Evolutionary conservation across 2,797 vertebrate species (phyloP), one percentile per base, ranked within the genome.

Genomic region (Ciconia nigra): DNA sequence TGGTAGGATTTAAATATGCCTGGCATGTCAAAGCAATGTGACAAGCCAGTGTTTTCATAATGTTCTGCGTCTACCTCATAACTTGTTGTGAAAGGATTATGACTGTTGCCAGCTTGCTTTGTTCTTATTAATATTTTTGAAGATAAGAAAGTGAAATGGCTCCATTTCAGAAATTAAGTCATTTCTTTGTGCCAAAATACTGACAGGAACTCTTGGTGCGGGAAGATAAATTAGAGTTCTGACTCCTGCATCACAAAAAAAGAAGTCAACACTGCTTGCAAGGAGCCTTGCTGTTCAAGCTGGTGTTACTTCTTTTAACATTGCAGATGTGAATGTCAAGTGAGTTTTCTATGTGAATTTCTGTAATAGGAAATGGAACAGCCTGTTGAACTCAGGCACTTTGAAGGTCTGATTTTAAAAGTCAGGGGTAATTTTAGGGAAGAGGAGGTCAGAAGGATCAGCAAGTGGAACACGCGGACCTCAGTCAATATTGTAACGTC

Each of bases 1-100:
- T 92, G 69, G 76, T 73, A 70, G 73, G 86, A 88, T 73, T 91
- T 96, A 91, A 95, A 93, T 86, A 90, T 20, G 51, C 54, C 46
- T 89, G 86, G 62, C 88, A 80, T 62, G 82, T 96, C 95, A 95
- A 96, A 97, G 44, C 77, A 94, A 89, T 71, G 59, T 93, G 92
- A 95, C 93, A 69, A 90, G 84, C 25, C 49, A 76, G 52, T 67
- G 67, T 89, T 96, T 96, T 86, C 83, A 89, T 71, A 91, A 91
- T 80, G 52, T 76, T 93, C 62, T 89, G 65, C 0, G 1, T 86
- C 93, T 91, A 93, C 92, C 80, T 95, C 65, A 69, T 89, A 94
- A 87, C 44, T 83, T 90, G 74, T 84, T 96, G 62, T 90, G 92
- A 95, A 89, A 95, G 63, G 54, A 76, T 57, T 54, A 74, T 89